These are phyloP conservation scores for Drosophila nannoptera DNA, from an alignment of 1,140 invertebrate genomes.

Conservation along the genomic window DNA sequence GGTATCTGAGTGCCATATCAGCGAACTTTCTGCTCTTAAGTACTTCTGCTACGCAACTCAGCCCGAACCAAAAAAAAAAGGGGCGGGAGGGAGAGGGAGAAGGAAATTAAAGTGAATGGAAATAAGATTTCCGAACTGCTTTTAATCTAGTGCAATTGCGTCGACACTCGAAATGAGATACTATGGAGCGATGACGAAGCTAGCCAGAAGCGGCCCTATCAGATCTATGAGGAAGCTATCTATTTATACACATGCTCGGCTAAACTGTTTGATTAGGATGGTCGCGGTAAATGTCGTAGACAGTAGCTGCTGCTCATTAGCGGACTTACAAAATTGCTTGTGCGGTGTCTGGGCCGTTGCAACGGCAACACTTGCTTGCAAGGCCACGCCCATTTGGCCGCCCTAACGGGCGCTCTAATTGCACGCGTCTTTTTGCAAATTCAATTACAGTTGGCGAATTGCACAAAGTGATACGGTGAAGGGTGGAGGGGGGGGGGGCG, in stretches of 20 bases:
- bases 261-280: neutral
- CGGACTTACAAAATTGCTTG: conserved; percentile 4
- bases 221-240: conserved; percentile 14
- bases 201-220: neutral
- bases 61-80: neutral
- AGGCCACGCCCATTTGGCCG: neutral
- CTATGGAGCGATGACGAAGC: neutral
- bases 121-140: too few relatives aligned
- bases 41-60: neutral
- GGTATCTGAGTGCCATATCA: conserved; percentile 1
- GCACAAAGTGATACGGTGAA: conserved; percentile 32
- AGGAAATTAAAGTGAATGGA: too few relatives aligned
- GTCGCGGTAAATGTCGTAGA: neutral
- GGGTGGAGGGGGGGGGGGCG: neutral
- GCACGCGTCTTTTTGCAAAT: conserved; percentile 41
- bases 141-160: neutral
- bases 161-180: neutral
- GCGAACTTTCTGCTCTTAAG: neutral
- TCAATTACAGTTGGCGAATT: conserved; percentile 45
- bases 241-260: conserved; percentile 6
- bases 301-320: conserved; percentile 22
- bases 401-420: conserved; percentile 37
- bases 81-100: too few relatives aligned
- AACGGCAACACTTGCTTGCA: neutral
- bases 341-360: neutral